phyloP scores from a whole-genome alignment of 1,140 invertebrate genomes.

The Acromyrmex echinatior region DNA sequence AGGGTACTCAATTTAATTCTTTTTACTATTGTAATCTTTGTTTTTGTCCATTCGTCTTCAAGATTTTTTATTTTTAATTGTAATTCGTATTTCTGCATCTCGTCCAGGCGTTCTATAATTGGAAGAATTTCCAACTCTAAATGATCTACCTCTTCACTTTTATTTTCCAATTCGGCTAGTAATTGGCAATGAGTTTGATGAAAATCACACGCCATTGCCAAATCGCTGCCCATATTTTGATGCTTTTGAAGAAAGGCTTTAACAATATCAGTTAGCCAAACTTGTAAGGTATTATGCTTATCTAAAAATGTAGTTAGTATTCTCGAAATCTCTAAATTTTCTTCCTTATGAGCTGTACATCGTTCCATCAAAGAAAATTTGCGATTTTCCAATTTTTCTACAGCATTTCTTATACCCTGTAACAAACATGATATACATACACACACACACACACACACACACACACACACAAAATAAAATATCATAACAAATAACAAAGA shows the following conservation, averaged over 20 bases:
- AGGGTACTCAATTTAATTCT: slow-evolving; percentile 89
- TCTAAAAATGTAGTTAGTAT: slow-evolving; percentile 91
- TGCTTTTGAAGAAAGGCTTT: slow-evolving; percentile 92
- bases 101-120: slow-evolving; percentile 90
- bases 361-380: slow-evolving; percentile 90
- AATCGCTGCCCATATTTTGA: slow-evolving; percentile 91
- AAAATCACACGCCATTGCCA: slow-evolving; percentile 91
- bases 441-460: slow-evolving; percentile 8
- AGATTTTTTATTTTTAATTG: slow-evolving; percentile 89
- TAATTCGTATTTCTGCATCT: slow-evolving; percentile 89
- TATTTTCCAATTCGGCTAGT: slow-evolving; percentile 91
- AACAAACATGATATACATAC: background rate
- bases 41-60: slow-evolving; percentile 89
- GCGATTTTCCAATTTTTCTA: slow-evolving; percentile 92
- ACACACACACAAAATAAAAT: slow-evolving; percentile 29
- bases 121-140: slow-evolving; percentile 90
- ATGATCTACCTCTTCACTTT: slow-evolving; percentile 78
- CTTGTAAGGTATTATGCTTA: slow-evolving; percentile 90
- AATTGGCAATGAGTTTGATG: slow-evolving; percentile 92
- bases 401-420: slow-evolving; percentile 89
- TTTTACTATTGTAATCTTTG: slow-evolving; percentile 89
- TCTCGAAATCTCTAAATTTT: slow-evolving; percentile 90
- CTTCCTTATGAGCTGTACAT: slow-evolving; percentile 91
- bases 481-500: background rate
- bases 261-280: slow-evolving; percentile 91